A percentile compares a stretch with the other conserved stretches of the same genome.
These are phyloP conservation scores for Tribolium freemani DNA, from an alignment of 2,888 invertebrate species.

Conservation along the genomic window DNA sequence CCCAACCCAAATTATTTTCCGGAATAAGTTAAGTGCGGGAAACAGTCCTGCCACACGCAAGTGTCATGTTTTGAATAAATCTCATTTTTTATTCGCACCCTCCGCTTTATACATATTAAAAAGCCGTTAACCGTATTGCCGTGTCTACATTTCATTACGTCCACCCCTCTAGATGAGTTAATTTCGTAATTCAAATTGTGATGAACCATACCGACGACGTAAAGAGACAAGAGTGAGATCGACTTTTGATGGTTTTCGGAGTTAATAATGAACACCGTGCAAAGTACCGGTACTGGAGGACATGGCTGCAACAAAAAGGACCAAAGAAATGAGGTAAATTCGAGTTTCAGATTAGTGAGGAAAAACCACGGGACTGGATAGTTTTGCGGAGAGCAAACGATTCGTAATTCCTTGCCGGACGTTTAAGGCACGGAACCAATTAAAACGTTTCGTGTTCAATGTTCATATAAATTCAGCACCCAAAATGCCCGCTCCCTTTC, in stretches of 20 bases:
- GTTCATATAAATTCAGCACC: background rate
- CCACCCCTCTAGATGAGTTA: constrained; percentile 3
- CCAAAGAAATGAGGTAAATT: constrained; percentile 72
- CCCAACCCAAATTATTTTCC: constrained; percentile 4
- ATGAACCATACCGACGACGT: constrained; percentile 13
- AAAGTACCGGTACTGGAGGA: constrained; percentile 75
- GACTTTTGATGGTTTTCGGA: constrained; percentile 47
- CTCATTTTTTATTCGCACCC: constrained; percentile 28
- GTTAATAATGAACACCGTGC: constrained; percentile 75
- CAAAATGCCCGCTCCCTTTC: background rate
- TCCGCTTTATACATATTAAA: constrained; percentile 29
- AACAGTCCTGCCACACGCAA: constrained; percentile 26
- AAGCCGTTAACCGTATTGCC: background rate
- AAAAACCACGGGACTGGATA: background rate
- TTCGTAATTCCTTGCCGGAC: constrained; percentile 13
- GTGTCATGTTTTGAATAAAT: constrained; percentile 35
- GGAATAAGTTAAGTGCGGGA: background rate
- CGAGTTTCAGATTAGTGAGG: background rate
- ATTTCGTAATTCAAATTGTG: constrained; percentile 17
- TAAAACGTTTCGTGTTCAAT: constrained; percentile 1
- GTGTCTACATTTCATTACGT: constrained; percentile 17
- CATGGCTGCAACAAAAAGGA: constrained; percentile 75
- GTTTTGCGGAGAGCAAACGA: background rate
- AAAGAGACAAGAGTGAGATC: background rate
- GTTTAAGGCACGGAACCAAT: constrained; percentile 27